A percentile compares a stretch with the other conserved stretches of the same genome.
Conservation (phyloP, 2,888 invertebrate genomes). For the Drosophila quinaria region DNA sequence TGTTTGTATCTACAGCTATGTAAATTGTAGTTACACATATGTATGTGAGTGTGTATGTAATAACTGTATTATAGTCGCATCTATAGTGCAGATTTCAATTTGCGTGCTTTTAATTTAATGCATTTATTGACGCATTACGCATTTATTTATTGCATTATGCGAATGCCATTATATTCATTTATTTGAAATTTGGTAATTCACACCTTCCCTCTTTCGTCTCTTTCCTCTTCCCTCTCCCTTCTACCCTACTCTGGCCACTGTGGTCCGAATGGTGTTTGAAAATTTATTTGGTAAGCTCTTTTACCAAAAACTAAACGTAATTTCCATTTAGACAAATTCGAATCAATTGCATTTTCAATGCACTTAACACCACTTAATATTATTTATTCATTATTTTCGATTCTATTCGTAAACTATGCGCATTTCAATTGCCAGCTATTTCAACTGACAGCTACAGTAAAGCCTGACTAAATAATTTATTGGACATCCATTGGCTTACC, state of each 20-base stretch:
- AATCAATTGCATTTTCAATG: conserved; percentile 36
- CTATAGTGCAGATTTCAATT: conserved; percentile 53
- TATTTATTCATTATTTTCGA: conserved; percentile 33
- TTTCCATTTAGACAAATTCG: conserved; percentile 39
- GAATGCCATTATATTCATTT: conserved; percentile 26
- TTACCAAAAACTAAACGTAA: conserved; percentile 28
- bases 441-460: conserved; percentile 20
- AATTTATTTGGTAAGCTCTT: conserved; percentile 11
- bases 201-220: too few species aligned
- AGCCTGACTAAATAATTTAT: conserved; percentile 8
- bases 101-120: conserved; percentile 52
- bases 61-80: conserved; percentile 24
- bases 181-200: conserved; percentile 18
- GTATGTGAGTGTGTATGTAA: background rate
- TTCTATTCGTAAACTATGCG: conserved; percentile 8
- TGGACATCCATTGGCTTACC: conserved; percentile 3
- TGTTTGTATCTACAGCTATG: conserved; percentile 1
- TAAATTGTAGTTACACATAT: conserved; percentile 1
- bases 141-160: conserved; percentile 56
- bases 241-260: background rate
- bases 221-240: too few species aligned
- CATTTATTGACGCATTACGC: conserved; percentile 49
- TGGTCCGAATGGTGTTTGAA: background rate
- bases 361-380: conserved; percentile 48
- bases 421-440: background rate